Evolutionary conservation across 2,888 invertebrate species (phyloP), one percentile per base, ranked within the genome.

Genomic region (Clistopyga incitator): DNA sequence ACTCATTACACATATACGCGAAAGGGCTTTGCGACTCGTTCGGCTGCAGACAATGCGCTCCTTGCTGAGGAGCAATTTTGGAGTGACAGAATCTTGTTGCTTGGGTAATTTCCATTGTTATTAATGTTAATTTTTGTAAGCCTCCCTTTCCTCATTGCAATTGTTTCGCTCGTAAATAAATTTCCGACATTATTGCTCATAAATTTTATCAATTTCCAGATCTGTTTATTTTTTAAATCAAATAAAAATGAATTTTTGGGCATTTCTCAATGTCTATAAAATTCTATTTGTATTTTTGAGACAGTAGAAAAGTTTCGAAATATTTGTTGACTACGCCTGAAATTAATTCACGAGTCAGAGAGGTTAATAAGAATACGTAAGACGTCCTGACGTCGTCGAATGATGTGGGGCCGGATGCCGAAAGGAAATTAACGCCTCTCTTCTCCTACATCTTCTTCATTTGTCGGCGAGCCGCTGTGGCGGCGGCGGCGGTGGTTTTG

Each of bases 351-450:
- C 61, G 38, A 64, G 61, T 64, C 61, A 42, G 61, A 18, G 38
- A 20, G 61, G 61, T 64, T 64, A 64, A 64, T 64, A 64, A 64
- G 61, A 42, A 64, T 64, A 64, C 61, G 42, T 64, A 64, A 64
- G 34, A 64, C 61, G 38, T 64, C 61, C 56, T 50, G 72, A 77
- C 65, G 47, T 74, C 61, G 65, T 70, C 68, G 68, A 74, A 70
- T 68, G 64, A 72, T 50, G 42, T 15, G 29, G 67, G 45, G 76
- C 64, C 15, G 71, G 29, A 68, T 61, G 82, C 78, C 82, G 78
- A 78, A 78, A 54, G 54, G 59, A 74, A 82, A 82, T 82, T 78
- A 82, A 82, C 78, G 78, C 82, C 78, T 78, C 78, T 78, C 78
- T 50, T 42, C 20, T 59, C 10, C 59, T 67, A 56, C 38, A 67